phyloP scores from a whole-genome alignment of 2,113 vertebrate genomes.

The Eretmochelys imbricata region DNA sequence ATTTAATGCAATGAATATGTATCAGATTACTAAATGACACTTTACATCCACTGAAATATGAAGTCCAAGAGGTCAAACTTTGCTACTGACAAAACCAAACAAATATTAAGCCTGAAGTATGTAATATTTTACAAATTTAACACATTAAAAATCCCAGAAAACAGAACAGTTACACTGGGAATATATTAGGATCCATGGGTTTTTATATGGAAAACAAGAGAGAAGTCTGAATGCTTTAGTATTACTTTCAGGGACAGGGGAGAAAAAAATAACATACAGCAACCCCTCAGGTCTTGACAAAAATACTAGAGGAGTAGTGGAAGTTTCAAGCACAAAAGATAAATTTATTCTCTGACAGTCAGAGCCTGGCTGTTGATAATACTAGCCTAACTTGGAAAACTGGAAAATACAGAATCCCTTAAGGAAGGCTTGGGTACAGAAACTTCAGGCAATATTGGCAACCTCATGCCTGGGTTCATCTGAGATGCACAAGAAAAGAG shows the following conservation, averaged over 20 bases:
- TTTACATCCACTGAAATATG: background rate
- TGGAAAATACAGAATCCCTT: background rate
- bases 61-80: background rate
- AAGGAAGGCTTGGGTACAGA: background rate
- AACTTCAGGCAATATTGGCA: background rate
- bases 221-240: background rate
- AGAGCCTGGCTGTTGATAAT: background rate
- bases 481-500: background rate
- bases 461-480: background rate
- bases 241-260: background rate
- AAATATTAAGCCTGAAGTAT: accelerated
- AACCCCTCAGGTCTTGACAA: background rate
- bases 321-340: background rate
- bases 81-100: background rate
- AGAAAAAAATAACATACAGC: background rate
- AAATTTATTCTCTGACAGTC: background rate
- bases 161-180: background rate
- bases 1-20: background rate
- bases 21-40: background rate
- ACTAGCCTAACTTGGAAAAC: background rate
- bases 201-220: background rate
- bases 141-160: background rate
- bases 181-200: background rate
- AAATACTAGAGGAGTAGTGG: background rate
- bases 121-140: background rate